Conservation (phyloP, 2,888 invertebrate genomes). For the Maniola hyperantus region DNA sequence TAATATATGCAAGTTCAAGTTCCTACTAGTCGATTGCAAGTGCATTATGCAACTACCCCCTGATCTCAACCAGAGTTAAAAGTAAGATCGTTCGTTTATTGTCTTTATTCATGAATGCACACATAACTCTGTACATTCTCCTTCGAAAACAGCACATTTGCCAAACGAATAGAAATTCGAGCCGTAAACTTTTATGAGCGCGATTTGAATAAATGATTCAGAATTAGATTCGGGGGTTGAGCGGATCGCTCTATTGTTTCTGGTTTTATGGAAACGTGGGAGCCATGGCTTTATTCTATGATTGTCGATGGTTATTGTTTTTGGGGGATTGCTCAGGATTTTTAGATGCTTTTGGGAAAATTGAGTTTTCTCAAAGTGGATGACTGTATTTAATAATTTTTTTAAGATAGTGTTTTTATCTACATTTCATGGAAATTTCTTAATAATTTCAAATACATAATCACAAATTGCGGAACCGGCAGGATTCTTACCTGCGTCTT, state of each 20-base stretch:
- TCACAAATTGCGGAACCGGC: no score
- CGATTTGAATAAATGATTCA: conserved; percentile 39
- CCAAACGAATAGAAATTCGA: conserved; percentile 33
- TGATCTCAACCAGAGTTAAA: neutral
- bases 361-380: conserved; percentile 7
- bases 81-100: conserved; percentile 3
- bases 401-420: no score
- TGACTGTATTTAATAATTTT: no score
- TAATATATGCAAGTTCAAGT: no score
- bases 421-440: no score
- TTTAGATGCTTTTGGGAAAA: conserved; percentile 5
- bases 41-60: neutral
- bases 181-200: conserved; percentile 34
- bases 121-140: conserved; percentile 5
- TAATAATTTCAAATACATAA: no score
- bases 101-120: conserved; percentile 19
- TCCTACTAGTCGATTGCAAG: neutral
- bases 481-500: no score
- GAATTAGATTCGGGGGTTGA: conserved; percentile 33
- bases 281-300: conserved; percentile 28
- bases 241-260: conserved; percentile 34
- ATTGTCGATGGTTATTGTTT: conserved; percentile 29
- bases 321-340: conserved; percentile 9
- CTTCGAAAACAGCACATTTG: conserved; percentile 27
- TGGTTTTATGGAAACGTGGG: conserved; percentile 31